Base-by-base conservation (phyloP, 2,113 vertebrate species). In the Pseudolaguvia tuberculata region DNA sequence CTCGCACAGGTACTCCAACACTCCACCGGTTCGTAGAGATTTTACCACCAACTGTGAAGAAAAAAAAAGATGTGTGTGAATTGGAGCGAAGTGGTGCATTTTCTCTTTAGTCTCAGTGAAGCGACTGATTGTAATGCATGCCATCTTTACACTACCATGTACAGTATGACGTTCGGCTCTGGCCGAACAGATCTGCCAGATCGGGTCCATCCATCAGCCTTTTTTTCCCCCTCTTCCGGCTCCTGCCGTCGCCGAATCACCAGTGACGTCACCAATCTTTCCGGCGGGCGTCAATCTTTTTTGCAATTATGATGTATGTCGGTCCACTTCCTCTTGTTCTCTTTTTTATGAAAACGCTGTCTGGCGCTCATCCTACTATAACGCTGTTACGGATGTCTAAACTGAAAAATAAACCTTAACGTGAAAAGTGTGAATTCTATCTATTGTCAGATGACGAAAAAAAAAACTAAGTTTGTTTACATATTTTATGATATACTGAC, bases 391-490 rank as follows among this genome's bases (percentile, higher is more conserved):
- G 89, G 89, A 94, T 92, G 89, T 93, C 92, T 94, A 93, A 90
- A 92, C 91, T 88, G 75, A 77, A 90, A 94, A 93, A 93, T 89
- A 91, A 92, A 90, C 88, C 88, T 42, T 88, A 92, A 93, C 93
- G 92, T 94, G 94, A 91, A 94, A 90, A 92, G 92, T 87, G 91
- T 95, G 93, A 92, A 93, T 92, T 94, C 91, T 94, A 92, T 92
- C 90, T 94, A 83, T 94, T 92, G 93, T 96, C 94, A 95, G n/a
- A 18, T 47, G n/a, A 31, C 52, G 4, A n/a, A 20, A 31, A 23
- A 1, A n/a, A n/a, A n/a, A n/a, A n/a, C n/a, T n/a, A n/a, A 27
- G 35, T 95, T 94, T 96, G 95, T 96, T 98, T 96, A 96, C 94
- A 96, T 96, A 95, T 97, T 96, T 97, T 97, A 94, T 89, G 95